phyloP scores from a whole-genome alignment of 2,113 vertebrate species.

The Psephotus haematonotus region DNA sequence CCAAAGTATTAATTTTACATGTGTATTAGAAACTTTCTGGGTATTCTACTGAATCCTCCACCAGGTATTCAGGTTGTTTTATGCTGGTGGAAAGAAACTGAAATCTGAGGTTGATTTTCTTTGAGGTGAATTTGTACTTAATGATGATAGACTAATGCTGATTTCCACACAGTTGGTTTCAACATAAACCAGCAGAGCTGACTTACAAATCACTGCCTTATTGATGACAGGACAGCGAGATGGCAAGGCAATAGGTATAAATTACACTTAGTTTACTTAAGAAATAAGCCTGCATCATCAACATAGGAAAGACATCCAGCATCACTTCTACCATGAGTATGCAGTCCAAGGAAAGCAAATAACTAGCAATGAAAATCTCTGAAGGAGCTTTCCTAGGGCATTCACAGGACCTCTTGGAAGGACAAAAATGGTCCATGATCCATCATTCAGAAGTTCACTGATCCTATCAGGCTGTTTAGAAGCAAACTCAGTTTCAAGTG shows the following conservation, averaged over 20 bases:
- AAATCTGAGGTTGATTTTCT: neutral
- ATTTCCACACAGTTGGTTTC: neutral
- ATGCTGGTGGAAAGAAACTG: neutral
- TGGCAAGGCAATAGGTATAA: slow-evolving; percentile 5
- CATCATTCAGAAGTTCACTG: neutral
- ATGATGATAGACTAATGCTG: neutral
- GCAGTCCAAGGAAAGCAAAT: slow-evolving; percentile 58
- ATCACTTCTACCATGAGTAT: neutral
- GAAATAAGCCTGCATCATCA: slow-evolving; percentile 13
- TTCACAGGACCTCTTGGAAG: neutral
- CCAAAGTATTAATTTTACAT: neutral
- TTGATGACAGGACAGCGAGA: neutral
- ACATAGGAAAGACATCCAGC: slow-evolving; percentile 55
- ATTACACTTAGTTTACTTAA: slow-evolving; percentile 17
- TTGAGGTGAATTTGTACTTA: neutral
- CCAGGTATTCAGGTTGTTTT: neutral
- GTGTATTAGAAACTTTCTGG: neutral
- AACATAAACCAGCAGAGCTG: neutral
- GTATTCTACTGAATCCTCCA: neutral
- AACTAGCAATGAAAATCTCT: neutral
- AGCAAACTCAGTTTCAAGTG: neutral
- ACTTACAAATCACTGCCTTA: neutral
- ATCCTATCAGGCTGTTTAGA: neutral
- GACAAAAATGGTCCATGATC: neutral
- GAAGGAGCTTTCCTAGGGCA: slow-evolving; percentile 7